These are phyloP conservation scores for Toxonevra muliebris DNA, from an alignment of 2,888 invertebrate species.

Conservation along the genomic window DNA sequence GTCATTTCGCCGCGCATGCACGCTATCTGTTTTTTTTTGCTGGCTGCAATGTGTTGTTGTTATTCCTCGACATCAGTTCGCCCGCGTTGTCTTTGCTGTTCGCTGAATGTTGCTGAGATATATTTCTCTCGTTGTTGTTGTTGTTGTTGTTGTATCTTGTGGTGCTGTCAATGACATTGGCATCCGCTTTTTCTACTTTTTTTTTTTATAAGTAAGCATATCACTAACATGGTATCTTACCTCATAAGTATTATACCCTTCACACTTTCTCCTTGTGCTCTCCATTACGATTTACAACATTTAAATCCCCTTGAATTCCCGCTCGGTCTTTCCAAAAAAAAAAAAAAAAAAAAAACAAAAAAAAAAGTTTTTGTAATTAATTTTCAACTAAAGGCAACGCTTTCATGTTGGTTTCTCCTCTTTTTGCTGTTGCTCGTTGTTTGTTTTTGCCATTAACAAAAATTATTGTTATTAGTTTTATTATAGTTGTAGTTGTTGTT, in stretches of 20 bases:
- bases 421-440: not conserved
- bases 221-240: no score
- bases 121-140: constrained; percentile 36
- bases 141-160: constrained; percentile 27
- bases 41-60: not conserved
- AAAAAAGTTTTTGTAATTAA: constrained; percentile 12
- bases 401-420: no score
- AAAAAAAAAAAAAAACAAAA: not conserved
- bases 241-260: no score
- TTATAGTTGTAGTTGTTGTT: not conserved
- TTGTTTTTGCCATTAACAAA: not conserved
- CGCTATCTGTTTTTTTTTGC: constrained; percentile 39
- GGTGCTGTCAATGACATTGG: constrained; percentile 39
- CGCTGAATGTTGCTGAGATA: no score
- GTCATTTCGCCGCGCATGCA: no score
- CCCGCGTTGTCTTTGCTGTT: no score
- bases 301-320: no score
- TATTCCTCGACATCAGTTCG: no score
- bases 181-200: constrained; percentile 28
- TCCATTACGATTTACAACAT: no score
- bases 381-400: not conserved
- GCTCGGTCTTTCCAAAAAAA: no score
- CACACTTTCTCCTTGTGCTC: no score
- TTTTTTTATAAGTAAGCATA: no score
- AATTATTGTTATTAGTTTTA: not conserved